Conservation (phyloP, 2,888 invertebrate species). For the Scaeva pyrastri region DNA sequence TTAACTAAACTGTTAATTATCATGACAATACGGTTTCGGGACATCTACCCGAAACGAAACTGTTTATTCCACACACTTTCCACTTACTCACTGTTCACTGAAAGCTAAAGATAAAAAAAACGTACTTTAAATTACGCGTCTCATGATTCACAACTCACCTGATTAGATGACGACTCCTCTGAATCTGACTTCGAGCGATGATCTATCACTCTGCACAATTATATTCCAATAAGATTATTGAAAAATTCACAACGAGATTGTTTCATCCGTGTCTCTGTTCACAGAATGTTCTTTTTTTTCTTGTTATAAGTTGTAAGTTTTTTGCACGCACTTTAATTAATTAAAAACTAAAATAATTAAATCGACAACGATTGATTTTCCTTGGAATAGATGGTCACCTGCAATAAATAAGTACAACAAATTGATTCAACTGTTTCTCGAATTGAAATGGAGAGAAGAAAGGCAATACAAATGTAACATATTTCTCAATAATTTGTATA, state of each 20-base stretch:
- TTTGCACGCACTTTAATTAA: constrained; percentile 58
- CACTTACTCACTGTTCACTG: neutral
- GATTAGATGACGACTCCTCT: constrained; percentile 35
- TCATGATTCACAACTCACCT: constrained; percentile 56
- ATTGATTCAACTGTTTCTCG: constrained; percentile 24
- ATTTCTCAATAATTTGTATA: constrained; percentile 6
- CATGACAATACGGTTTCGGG: neutral
- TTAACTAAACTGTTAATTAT: neutral
- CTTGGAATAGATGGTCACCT: constrained; percentile 73
- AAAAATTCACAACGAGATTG: constrained; percentile 58
- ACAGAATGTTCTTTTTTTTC: constrained; percentile 24
- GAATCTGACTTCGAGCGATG: constrained; percentile 1
- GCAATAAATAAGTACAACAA: constrained; percentile 49
- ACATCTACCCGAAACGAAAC: neutral
- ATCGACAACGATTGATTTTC: constrained; percentile 64
- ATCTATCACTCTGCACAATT: neutral
- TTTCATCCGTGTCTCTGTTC: constrained; percentile 33
- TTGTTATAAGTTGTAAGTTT: neutral
- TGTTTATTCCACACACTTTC: neutral
- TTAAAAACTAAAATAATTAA: constrained; percentile 63
- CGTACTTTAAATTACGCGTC: neutral
- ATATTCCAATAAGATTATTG: constrained; percentile 59
- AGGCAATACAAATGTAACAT: neutral
- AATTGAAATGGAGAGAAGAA: constrained; percentile 30
- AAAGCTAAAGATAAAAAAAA: constrained; percentile 2